phyloP scores from a whole-genome alignment of 1,140 invertebrate species.

The Trachymyrmex cornetzi region DNA sequence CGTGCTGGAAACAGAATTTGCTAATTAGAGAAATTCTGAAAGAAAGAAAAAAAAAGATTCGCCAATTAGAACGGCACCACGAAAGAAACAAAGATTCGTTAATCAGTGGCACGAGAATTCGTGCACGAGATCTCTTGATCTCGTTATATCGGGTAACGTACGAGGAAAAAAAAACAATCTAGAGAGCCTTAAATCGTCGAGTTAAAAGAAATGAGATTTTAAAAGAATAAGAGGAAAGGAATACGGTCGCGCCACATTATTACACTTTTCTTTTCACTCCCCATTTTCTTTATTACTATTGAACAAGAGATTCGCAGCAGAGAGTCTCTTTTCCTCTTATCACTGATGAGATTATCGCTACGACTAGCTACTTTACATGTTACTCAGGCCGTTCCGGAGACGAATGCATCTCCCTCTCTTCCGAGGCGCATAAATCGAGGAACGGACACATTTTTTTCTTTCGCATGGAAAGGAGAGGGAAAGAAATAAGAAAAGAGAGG shows the following conservation, averaged over 20 bases:
- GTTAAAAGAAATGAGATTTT: not conserved
- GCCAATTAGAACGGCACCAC: not conserved
- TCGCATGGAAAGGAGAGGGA: not conserved
- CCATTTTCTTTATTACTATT: not conserved
- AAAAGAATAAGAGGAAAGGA: not conserved
- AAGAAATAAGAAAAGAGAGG: not conserved
- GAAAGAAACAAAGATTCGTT: constrained; percentile 17
- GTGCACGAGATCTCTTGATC: not conserved
- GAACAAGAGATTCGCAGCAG: not conserved
- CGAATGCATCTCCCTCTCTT: not conserved
- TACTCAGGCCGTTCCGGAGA: not conserved
- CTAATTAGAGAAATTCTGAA: constrained; percentile 7
- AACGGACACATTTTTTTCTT: not conserved
- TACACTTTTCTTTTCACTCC: not conserved
- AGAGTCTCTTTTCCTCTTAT: not conserved
- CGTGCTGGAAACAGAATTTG: not conserved
- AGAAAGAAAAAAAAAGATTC: not conserved
- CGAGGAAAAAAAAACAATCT: not conserved
- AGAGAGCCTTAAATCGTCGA: not conserved
- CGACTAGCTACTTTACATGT: not conserved
- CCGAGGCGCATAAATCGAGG: not conserved
- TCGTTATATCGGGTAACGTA: not conserved
- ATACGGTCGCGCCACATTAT: not conserved
- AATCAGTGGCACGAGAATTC: constrained; percentile 3
- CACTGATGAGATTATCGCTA: constrained; percentile 8